These are phyloP conservation scores for Borostomias antarcticus DNA, from an alignment of 2,797 vertebrate species.

Conservation along the genomic window DNA sequence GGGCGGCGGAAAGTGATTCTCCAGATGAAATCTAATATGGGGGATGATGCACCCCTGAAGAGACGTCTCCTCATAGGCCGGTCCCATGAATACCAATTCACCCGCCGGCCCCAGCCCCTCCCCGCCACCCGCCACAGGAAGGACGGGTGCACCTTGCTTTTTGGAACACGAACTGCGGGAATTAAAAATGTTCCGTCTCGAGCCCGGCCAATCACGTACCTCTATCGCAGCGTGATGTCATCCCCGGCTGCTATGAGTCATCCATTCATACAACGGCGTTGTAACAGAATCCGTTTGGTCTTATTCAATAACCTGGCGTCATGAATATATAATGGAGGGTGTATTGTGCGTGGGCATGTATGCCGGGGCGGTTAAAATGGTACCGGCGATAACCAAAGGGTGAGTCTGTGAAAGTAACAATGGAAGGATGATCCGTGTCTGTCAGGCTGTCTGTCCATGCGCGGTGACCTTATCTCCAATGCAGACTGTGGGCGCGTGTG, in stretches of 20 bases:
- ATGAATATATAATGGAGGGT: slow-evolving; percentile 65
- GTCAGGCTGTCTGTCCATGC: slow-evolving; percentile 10
- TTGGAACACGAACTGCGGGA: slow-evolving; percentile 59
- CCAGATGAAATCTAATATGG: slow-evolving; percentile 83
- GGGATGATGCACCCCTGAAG: slow-evolving; percentile 77
- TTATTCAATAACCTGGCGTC: slow-evolving; percentile 57
- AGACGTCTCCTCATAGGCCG: slow-evolving; percentile 82
- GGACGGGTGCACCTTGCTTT: slow-evolving; percentile 77
- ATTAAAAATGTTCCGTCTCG: slow-evolving; percentile 48
- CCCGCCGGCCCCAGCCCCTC: slow-evolving; percentile 29
- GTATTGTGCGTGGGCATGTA: slow-evolving; percentile 46
- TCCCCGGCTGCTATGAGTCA: slow-evolving; percentile 66
- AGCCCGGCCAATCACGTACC: slow-evolving; percentile 72
- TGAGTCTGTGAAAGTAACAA: slow-evolving; percentile 63
- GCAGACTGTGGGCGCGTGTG: slow-evolving; percentile 8
- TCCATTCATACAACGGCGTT: slow-evolving; percentile 72
- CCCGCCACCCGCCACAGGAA: slow-evolving; percentile 57
- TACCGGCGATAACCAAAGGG: slow-evolving; percentile 60
- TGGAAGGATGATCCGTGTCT: slow-evolving; percentile 45
- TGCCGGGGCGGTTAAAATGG: slow-evolving; percentile 55
- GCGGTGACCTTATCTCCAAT: slow-evolving; percentile 54
- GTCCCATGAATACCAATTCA: slow-evolving; percentile 79
- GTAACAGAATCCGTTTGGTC: slow-evolving; percentile 55
- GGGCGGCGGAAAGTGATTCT: slow-evolving; percentile 73
- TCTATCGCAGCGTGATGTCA: slow-evolving; percentile 70